phyloP scores from a whole-genome alignment of 2,888 invertebrate genomes.

The Desoria tigrina region DNA sequence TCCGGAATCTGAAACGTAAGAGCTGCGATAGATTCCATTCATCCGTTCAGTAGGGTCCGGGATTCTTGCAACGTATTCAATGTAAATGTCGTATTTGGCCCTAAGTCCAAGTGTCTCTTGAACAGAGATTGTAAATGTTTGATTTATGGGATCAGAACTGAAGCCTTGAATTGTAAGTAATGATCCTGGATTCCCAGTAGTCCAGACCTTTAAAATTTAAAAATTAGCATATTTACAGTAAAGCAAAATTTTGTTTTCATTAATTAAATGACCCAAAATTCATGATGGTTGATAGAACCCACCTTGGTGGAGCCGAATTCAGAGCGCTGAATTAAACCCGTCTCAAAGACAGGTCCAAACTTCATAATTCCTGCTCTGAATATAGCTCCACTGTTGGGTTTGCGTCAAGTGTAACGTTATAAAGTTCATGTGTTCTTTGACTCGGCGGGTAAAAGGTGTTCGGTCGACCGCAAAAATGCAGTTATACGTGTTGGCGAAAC shows the following conservation, averaged over 20 bases:
- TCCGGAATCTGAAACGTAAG: conserved; percentile 19
- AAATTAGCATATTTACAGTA: background rate
- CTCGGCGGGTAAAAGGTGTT: too few species aligned
- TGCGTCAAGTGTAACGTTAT: too few species aligned
- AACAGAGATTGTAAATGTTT: conserved; percentile 30
- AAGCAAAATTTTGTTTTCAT: too few species aligned
- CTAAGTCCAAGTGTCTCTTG: conserved; percentile 19
- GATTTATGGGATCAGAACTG: conserved; percentile 7
- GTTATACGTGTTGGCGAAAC: too few species aligned
- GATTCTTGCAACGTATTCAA: conserved; percentile 35
- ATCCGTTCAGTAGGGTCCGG: conserved; percentile 21
- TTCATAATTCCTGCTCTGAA: too few species aligned
- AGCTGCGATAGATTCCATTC: conserved; percentile 39
- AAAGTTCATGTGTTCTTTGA: too few species aligned
- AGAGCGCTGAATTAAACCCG: too few species aligned
- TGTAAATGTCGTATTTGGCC: conserved; percentile 30
- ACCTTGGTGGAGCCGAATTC: background rate
- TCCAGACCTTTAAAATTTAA: background rate
- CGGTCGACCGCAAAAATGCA: too few species aligned
- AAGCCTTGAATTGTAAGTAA: background rate
- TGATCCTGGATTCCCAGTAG: background rate
- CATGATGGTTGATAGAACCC: background rate
- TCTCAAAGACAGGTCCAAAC: too few species aligned
- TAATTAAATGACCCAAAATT: background rate
- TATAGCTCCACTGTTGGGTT: too few species aligned